Conservation (phyloP, 2,113 vertebrate genomes). For the Ammospiza nelsoni region DNA sequence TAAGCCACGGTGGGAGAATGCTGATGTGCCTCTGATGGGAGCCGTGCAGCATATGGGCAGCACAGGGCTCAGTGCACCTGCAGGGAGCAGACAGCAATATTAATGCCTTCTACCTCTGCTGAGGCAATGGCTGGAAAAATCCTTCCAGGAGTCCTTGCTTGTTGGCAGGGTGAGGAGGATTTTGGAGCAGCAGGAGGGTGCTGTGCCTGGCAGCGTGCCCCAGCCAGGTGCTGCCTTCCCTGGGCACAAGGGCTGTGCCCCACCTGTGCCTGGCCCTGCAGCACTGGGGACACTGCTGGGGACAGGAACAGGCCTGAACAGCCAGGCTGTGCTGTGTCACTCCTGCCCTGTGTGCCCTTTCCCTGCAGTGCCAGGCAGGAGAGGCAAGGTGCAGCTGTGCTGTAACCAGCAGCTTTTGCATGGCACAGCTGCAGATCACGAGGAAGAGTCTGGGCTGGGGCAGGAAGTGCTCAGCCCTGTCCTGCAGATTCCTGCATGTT, state of each 20-base stretch:
- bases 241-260: neutral
- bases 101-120: neutral
- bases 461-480: fast-evolving
- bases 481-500: neutral
- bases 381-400: fast-evolving
- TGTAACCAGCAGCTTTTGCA: fast-evolving
- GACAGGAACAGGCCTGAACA: fast-evolving
- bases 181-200: neutral
- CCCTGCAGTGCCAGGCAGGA: fast-evolving
- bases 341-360: neutral
- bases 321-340: neutral
- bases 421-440: fast-evolving
- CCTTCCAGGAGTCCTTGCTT: neutral
- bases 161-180: neutral
- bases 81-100: neutral
- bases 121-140: conserved; percentile 20
- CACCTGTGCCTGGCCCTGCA: neutral
- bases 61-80: neutral
- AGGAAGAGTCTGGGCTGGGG: neutral
- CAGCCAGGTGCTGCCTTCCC: neutral
- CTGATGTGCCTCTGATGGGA: neutral
- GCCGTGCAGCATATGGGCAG: neutral
- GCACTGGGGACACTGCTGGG: neutral
- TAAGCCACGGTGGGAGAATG: neutral
- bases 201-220: neutral